Base-by-base conservation (phyloP, 2,797 vertebrate species). In the Anas bahamensis region DNA sequence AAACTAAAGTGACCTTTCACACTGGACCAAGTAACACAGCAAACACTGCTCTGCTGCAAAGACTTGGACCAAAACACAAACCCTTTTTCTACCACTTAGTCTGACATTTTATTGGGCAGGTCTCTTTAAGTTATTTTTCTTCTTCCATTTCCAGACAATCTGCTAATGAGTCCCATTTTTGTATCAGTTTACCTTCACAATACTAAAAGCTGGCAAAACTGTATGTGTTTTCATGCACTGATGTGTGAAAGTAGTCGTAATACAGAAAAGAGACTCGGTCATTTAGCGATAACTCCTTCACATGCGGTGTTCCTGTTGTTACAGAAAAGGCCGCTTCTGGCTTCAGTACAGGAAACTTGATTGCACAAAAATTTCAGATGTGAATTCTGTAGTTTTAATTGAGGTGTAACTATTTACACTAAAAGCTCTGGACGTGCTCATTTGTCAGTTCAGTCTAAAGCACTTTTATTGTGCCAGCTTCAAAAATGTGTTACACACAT, bases 1-100 rank as follows among this genome's bases (percentile, higher is more conserved):
- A 95, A 91, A 95, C 42, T 89, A 37, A 80, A 29, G 16, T 78
- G 52, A 95, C 66, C 61, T 87, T 93, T 89, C 86, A 89, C 72
- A 83, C 28, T 1, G 6, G 52, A 90, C 11, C 29, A 41, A 55
- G 23, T 17, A 85, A 29, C 9, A 63, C 1, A 29, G 39, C 13
- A 68, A 61, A 82, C 11, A 22, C 6, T 9, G 39, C 44, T 65
- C 52, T 55, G 59, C 70, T 73, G 53, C 55, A 76, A 94, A 83
- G 65, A 89, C 8, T 84, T 76, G 70, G 59, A 19, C 8, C 66
- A 72, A 89, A 77, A 86, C 37, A 89, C 76, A 90, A 88, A 68
- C 31, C 13, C 29, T n/a, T 14, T 44, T 85, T 73, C 75, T 81
- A 83, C 57, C 37, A 37, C 2, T 19, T 14, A 9, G 59, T 37